Conservation (phyloP, 2,888 invertebrate species). For the Amphimallon solstitiale region DNA sequence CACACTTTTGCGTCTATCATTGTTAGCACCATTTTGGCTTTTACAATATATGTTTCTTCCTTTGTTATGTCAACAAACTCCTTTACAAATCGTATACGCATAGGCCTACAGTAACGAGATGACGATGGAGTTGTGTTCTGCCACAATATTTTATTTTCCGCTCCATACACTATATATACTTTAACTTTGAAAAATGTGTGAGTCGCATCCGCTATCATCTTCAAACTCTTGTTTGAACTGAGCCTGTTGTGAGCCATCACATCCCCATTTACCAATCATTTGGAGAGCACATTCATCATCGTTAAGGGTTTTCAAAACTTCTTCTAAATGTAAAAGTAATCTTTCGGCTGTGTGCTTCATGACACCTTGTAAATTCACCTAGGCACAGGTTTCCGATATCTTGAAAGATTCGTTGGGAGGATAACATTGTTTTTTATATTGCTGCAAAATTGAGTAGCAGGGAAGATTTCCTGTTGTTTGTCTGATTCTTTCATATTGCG, state of each 20-base stretch:
- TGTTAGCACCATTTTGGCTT: no score
- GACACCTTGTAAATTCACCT: conserved; percentile 9
- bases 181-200: conserved; percentile 13
- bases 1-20: no score
- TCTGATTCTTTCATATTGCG: conserved; percentile 14
- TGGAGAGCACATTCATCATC: conserved; percentile 11
- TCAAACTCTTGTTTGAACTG: conserved; percentile 11
- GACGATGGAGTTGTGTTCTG: conserved; percentile 9
- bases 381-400: conserved; percentile 13
- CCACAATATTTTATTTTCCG: conserved; percentile 6
- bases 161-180: background rate
- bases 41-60: background rate
- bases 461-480: background rate
- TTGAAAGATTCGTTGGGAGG: conserved; percentile 13
- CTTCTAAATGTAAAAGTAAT: conserved; percentile 8
- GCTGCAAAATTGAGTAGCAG: conserved; percentile 4
- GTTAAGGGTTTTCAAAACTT: conserved; percentile 3
- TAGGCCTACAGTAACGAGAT: conserved; percentile 3
- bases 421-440: conserved; percentile 15
- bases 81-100: conserved; percentile 16
- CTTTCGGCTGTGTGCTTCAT: conserved; percentile 1
- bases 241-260: conserved; percentile 3
- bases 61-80: conserved; percentile 8
- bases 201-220: conserved; percentile 3
- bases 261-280: conserved; percentile 7